These are phyloP conservation scores for Sakesphorus luctuosus DNA, from an alignment of 2,113 vertebrate genomes.

Conservation along the genomic window DNA sequence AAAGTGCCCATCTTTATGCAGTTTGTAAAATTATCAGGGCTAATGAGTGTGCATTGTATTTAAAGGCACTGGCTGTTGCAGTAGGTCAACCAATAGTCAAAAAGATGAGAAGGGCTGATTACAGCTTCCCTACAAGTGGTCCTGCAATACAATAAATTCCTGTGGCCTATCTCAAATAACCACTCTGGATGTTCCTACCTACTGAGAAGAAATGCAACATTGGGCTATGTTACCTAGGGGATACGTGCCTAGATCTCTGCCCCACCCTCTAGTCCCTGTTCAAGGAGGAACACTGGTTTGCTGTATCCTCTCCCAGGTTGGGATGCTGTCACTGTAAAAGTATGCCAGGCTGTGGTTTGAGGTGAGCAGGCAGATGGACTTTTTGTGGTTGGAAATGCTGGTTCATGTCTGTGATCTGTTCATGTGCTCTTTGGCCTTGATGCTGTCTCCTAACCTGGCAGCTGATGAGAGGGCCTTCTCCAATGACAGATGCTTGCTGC, in stretches of 20 bases:
- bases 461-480: neutral
- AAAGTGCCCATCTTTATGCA: neutral
- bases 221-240: neutral
- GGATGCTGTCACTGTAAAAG: neutral
- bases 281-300: neutral
- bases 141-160: neutral
- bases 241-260: neutral
- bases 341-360: neutral
- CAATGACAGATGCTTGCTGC: neutral
- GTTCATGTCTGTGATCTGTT: neutral
- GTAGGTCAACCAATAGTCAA: neutral
- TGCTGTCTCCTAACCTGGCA: neutral
- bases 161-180: neutral
- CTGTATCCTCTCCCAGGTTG: neutral
- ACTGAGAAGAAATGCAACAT: neutral
- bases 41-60: neutral
- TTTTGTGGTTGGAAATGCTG: neutral
- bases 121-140: neutral
- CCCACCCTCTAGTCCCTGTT: neutral
- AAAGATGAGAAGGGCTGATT: neutral
- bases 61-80: neutral
- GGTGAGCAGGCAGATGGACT: neutral
- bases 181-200: neutral
- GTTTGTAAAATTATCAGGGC: neutral
- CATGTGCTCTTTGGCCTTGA: neutral